Percentiles rank a stretch among this genome's conserved stretches.
Evolutionary conservation across 2,888 invertebrate genomes (phyloP).

Genomic region (Acheta domesticus): DNA sequence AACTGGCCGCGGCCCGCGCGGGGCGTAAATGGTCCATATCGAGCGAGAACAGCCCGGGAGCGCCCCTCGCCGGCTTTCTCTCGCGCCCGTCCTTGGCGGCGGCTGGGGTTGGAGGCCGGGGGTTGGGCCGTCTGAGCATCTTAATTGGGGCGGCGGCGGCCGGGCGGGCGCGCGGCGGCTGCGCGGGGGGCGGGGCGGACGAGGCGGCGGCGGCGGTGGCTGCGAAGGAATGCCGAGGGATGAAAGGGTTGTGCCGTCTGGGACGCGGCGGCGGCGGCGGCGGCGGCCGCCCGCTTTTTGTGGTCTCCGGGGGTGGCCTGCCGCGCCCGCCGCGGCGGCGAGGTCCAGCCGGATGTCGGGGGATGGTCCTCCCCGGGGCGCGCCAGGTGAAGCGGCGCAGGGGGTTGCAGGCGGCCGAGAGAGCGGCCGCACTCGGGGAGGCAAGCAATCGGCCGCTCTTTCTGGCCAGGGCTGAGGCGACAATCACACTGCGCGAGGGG

Average conservation of each 20-base stretch:
- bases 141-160: not conserved
- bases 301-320: not conserved
- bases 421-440: too few species aligned
- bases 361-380: not conserved
- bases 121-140: slow-evolving; percentile 18
- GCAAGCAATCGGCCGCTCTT: too few species aligned
- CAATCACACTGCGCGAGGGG: too few species aligned
- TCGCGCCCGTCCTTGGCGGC: not conserved
- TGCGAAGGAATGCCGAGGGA: slow-evolving; percentile 4
- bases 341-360: slow-evolving; percentile 1
- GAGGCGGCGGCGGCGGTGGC: not conserved
- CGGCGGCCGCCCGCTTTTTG: not conserved
- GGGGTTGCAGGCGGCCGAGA: too few species aligned
- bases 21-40: too few species aligned
- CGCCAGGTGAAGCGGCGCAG: not conserved
- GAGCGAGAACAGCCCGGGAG: too few species aligned
- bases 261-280: not conserved
- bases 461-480: too few species aligned
- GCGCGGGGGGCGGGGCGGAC: not conserved
- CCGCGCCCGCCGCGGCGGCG: too few species aligned
- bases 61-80: too few species aligned
- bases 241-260: slow-evolving; percentile 1
- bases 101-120: not conserved
- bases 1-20: too few species aligned
- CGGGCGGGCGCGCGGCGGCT: not conserved